Base-by-base conservation (phyloP, 2,113 vertebrate species). In the Hiodon alosoides region DNA sequence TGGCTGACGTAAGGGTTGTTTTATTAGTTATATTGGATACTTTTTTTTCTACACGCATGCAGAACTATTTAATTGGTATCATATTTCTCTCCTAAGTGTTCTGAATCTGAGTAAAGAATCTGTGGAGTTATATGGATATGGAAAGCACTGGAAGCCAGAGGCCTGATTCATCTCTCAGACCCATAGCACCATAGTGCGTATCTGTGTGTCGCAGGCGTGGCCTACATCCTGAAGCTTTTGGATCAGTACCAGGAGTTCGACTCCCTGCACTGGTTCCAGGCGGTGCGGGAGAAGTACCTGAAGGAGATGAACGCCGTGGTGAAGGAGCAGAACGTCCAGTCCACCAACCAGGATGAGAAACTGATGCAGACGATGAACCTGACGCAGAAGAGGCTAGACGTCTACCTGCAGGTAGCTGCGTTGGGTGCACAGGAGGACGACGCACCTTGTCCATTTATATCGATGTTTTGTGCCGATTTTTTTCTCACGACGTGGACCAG, bases 241-340 rank as follows among this genome's bases (percentile, higher is more conserved):
- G 94, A 99, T 87, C 97, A 99, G 84, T 99, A 98, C 77, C 94
- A 94, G 88, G 97, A 98, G 87, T 99, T 99, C 83, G 97, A 99
- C 84, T 98, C 97, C 0, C 91, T 99, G 81, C 97, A 99, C 88
- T 99, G 97, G 97, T 99, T 99, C 88, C 97, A 99, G 85, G 94
- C 97, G 3, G 96, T 97, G 66, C 87, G 95, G 85, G 97, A 99
- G 70, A 99, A 99, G 81, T 99, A 98, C 62, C 71, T 93, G 86
- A 96, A 93, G 79, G 97, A 99, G 84, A 96, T 97, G 83, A 95
- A 89, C 9, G 94, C 95, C 0, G 94, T 98, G 82, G 91, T 93
- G 76, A 98, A 98, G 82, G 97, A 99, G 82, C 97, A 99, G 89
- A 94, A 90, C 0, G 87, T 97, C 9, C 95, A 96, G 79, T 90